Evolutionary conservation across 2,888 invertebrate species (phyloP).

Genomic region (Drosophila hawaiiensis): DNA sequence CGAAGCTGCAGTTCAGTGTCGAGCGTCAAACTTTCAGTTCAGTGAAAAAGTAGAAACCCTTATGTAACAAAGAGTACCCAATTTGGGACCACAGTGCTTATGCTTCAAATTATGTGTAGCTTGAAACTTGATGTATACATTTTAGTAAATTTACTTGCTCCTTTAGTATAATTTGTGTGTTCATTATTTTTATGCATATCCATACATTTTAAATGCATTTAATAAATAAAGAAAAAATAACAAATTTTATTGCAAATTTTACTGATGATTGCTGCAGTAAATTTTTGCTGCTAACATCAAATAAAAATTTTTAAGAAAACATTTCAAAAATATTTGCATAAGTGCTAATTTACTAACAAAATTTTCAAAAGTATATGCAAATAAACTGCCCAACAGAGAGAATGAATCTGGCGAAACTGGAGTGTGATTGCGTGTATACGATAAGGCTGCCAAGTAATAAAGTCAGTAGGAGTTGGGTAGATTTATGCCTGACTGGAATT

Average conservation of each 20-base stretch:
- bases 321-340: constrained; percentile 54
- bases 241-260: constrained; percentile 17
- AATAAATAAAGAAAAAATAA: constrained; percentile 2
- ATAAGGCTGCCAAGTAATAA: neutral
- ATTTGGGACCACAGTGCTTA: neutral
- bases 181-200: constrained; percentile 50
- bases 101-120: neutral
- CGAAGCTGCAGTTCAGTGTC: neutral
- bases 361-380: constrained; percentile 68
- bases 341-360: constrained; percentile 71
- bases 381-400: constrained; percentile 31
- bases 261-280: constrained; percentile 31
- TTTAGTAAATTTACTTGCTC: neutral
- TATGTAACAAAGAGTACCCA: neutral
- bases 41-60: neutral
- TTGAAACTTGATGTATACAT: neutral
- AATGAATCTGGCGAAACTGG: neutral
- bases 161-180: neutral
- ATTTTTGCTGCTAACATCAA: constrained; percentile 38
- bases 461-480: constrained; percentile 23
- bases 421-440: neutral
- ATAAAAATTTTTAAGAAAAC: constrained; percentile 27
- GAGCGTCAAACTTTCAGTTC: neutral
- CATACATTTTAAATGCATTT: constrained; percentile 41
- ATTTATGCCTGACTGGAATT: constrained; percentile 68